Conservation (phyloP, 2,888 invertebrate genomes). For the Mechanitis messenoides region DNA sequence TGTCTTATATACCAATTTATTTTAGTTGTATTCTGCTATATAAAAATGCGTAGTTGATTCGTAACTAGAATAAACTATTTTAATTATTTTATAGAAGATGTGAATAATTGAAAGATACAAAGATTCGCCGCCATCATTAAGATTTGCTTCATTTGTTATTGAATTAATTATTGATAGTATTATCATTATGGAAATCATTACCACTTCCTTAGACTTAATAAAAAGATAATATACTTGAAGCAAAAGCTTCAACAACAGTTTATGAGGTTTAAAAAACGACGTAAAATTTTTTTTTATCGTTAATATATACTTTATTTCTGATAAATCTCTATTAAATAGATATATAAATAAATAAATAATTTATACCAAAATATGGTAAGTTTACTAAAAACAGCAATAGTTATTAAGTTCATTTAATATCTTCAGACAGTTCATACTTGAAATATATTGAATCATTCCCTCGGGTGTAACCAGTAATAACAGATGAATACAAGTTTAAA, state of each 20-base stretch:
- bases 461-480: constrained; percentile 43
- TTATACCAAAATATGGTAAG: constrained; percentile 9
- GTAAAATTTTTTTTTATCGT: neutral
- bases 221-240: neutral
- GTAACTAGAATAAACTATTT: constrained; percentile 58
- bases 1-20: constrained; percentile 21
- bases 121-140: constrained; percentile 31
- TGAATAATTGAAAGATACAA: constrained; percentile 49
- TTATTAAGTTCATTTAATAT: constrained; percentile 16
- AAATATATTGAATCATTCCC: constrained; percentile 16
- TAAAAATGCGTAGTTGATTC: constrained; percentile 56
- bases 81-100: constrained; percentile 51
- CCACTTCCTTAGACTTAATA: neutral
- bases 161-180: constrained; percentile 37
- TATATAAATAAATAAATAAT: neutral
- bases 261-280: neutral
- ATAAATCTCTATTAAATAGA: neutral
- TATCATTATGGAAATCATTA: constrained; percentile 1
- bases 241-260: neutral
- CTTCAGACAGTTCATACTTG: constrained; percentile 6
- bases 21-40: constrained; percentile 45
- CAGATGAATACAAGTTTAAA: constrained; percentile 50
- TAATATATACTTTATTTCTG: neutral
- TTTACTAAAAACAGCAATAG: neutral
- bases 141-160: constrained; percentile 43